These are phyloP conservation scores for Mus caroli DNA, from an alignment of 2,797 vertebrate species.

Conservation along the genomic window DNA sequence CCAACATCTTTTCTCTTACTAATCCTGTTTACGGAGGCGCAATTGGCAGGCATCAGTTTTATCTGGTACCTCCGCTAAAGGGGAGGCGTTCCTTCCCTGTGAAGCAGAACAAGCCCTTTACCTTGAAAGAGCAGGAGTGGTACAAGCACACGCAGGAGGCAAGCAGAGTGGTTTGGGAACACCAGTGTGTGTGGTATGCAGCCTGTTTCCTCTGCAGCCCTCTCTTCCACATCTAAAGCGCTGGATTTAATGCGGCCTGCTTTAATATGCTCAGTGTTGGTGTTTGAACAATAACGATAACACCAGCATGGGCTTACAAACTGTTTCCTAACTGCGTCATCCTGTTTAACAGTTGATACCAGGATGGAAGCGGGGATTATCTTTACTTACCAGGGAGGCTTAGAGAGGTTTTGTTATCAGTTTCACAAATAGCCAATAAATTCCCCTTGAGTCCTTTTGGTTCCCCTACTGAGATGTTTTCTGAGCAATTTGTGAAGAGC, in stretches of 20 bases:
- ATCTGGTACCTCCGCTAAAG: background rate
- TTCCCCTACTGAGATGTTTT: constrained; percentile 35
- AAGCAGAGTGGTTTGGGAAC: background rate
- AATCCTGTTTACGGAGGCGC: background rate
- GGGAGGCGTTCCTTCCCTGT: background rate
- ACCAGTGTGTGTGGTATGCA: background rate
- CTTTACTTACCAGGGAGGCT: constrained; percentile 37
- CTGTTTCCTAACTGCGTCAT: background rate
- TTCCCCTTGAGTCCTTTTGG: constrained; percentile 33
- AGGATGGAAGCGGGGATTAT: background rate
- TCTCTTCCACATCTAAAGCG: background rate
- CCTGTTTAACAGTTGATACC: constrained; percentile 16
- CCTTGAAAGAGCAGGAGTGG: background rate
- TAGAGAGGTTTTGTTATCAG: background rate
- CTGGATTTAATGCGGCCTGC: background rate
- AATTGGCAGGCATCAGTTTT: background rate
- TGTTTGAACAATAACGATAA: background rate
- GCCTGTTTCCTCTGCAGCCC: background rate
- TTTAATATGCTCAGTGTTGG: background rate
- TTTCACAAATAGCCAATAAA: constrained; percentile 42
- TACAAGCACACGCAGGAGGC: background rate
- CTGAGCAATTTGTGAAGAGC: constrained; percentile 16
- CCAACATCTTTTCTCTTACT: constrained; percentile 30
- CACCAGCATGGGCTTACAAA: background rate
- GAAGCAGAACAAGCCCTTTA: background rate